A percentile compares a stretch with the other conserved stretches of the same genome.
Evolutionary conservation across 2,888 invertebrate genomes (phyloP).

Genomic region (Drosophila picticornis): DNA sequence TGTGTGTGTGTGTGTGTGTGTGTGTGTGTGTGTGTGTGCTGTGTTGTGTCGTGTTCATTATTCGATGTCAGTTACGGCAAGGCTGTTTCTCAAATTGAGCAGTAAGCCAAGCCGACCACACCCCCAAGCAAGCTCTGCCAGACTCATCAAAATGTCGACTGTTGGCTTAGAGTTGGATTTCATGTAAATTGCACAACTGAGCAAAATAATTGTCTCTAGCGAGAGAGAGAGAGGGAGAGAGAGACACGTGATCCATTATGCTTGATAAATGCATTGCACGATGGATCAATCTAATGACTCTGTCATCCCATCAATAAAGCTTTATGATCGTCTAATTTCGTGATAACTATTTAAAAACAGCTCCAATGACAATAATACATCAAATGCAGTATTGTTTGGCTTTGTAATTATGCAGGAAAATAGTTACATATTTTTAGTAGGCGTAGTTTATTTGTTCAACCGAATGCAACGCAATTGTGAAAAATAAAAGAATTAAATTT

Average conservation of each 20-base stretch:
- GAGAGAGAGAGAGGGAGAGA: too few species aligned
- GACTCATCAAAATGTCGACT: conserved; percentile 39
- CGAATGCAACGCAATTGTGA: neutral
- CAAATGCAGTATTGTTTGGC: neutral
- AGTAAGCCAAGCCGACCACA: conserved; percentile 22
- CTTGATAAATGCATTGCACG: conserved; percentile 2
- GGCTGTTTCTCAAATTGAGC: conserved; percentile 54
- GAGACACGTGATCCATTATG: conserved; percentile 25
- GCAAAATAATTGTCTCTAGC: conserved; percentile 22
- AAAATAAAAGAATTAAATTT: neutral
- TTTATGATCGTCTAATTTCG: neutral
- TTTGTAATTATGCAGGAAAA: neutral
- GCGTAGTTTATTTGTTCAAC: neutral
- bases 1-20: conserved; percentile 29
- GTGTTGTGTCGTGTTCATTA: conserved; percentile 38
- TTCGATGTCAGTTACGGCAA: conserved; percentile 18
- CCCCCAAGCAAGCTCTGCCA: conserved; percentile 26
- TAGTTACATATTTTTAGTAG: neutral
- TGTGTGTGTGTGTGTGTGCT: conserved; percentile 10
- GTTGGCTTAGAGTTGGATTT: conserved; percentile 28
- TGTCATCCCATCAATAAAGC: conserved; percentile 13
- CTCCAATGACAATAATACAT: neutral
- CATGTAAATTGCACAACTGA: conserved; percentile 42
- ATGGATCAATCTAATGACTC: conserved; percentile 6
- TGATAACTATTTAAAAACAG: neutral